A percentile compares a stretch with the other conserved stretches of the same genome.
Evolutionary conservation across 2,888 invertebrate species (phyloP).

Genomic region (Leptinotarsa haldemani): DNA sequence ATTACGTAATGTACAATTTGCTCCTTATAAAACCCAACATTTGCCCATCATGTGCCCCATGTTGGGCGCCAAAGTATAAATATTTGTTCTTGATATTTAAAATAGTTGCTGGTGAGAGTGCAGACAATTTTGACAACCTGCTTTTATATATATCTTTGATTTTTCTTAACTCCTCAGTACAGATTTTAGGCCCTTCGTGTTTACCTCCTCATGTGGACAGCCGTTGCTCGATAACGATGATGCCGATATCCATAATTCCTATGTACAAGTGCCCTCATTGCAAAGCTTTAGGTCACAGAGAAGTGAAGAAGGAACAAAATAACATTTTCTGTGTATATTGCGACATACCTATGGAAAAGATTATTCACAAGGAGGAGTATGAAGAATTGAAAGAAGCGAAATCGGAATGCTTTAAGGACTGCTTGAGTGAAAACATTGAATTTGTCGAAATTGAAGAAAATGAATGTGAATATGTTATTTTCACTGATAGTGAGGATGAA

Average conservation of each 20-base stretch:
- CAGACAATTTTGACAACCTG: too few species aligned
- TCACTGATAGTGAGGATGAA: constrained; percentile 53
- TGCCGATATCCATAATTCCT: constrained; percentile 59
- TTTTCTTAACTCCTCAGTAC: constrained; percentile 41
- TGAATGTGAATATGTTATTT: constrained; percentile 46
- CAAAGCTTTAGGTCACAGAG: constrained; percentile 55
- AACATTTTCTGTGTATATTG: constrained; percentile 60
- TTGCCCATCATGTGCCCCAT: background rate
- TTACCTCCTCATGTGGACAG: constrained; percentile 58
- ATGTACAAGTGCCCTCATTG: constrained; percentile 60
- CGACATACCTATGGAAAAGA: constrained; percentile 58
- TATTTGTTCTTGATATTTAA: too few species aligned
- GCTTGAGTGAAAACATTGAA: constrained; percentile 44
- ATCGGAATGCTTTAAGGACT: constrained; percentile 49
- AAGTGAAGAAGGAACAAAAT: constrained; percentile 52
- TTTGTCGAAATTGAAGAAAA: constrained; percentile 53
- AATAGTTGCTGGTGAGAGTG: too few species aligned
- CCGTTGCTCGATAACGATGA: constrained; percentile 59
- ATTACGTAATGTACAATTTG: too few species aligned
- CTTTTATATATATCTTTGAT: background rate
- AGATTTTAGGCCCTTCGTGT: constrained; percentile 59
- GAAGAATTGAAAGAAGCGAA: constrained; percentile 34
- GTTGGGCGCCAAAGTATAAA: background rate
- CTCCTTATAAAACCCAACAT: too few species aligned
- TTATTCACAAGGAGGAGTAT: constrained; percentile 29